A percentile compares a stretch with the other conserved stretches of the same genome.
Conservation (phyloP, 2,888 invertebrate species). For the Parnassius glacialis region DNA sequence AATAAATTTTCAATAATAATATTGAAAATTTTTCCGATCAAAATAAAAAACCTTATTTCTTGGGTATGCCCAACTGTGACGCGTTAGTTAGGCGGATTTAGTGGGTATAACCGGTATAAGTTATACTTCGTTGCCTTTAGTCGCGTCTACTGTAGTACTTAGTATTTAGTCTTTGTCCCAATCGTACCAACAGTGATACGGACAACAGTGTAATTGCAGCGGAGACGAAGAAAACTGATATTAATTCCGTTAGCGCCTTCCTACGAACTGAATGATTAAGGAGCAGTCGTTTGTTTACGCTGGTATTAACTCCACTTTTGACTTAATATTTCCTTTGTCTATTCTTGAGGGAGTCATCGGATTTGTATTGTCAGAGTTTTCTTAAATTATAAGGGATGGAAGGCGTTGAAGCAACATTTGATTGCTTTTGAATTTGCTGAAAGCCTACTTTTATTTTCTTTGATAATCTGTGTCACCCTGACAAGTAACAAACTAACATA, state of each 20-base stretch:
- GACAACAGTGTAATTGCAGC: constrained; percentile 67
- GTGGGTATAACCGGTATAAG: no score
- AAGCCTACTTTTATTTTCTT: not conserved
- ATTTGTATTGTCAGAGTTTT: constrained; percentile 31
- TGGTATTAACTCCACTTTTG: constrained; percentile 31
- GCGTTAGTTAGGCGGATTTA: no score
- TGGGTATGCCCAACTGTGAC: no score
- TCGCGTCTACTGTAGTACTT: constrained; percentile 6
- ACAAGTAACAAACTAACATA: no score
- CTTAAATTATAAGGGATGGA: not conserved
- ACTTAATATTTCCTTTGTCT: constrained; percentile 54
- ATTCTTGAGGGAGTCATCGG: constrained; percentile 46
- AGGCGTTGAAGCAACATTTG: constrained; percentile 14
- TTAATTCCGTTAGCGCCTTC: constrained; percentile 43
- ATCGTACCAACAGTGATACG: constrained; percentile 60
- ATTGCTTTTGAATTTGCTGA: constrained; percentile 7
- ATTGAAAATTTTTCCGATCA: no score
- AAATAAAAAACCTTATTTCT: no score
- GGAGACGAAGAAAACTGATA: constrained; percentile 73
- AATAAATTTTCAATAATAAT: no score
- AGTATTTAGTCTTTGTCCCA: constrained; percentile 25
- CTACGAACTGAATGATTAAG: constrained; percentile 39
- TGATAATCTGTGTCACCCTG: not conserved
- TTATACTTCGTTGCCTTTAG: not conserved
- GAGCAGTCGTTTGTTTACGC: constrained; percentile 37